Percentiles rank a stretch among this genome's conserved stretches.
These are phyloP conservation scores for Caenorhabditis tropicalis DNA, from an alignment of 1,140 invertebrate genomes.

Conservation along the genomic window DNA sequence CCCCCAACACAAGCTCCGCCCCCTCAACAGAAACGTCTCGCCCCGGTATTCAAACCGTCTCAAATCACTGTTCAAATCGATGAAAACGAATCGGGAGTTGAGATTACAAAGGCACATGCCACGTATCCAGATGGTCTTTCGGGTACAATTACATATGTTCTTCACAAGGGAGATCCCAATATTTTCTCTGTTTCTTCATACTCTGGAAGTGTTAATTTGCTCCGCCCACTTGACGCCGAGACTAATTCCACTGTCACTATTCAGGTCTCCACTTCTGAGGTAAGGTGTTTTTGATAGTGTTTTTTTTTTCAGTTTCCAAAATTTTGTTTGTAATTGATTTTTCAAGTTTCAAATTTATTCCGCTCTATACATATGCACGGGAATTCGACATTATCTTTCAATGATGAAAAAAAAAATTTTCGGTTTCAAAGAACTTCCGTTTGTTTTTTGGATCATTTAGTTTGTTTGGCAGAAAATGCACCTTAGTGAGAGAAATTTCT, in stretches of 20 bases:
- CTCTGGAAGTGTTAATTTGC: constrained; percentile 62
- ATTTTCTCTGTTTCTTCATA: constrained; percentile 58
- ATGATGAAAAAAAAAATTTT: too few species aligned
- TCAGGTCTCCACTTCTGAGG: constrained; percentile 63
- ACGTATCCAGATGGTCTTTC: constrained; percentile 63
- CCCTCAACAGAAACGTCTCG: constrained; percentile 54
- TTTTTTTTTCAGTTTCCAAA: neutral
- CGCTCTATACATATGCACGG: too few species aligned
- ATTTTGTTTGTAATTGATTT: too few species aligned
- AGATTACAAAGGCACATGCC: constrained; percentile 63
- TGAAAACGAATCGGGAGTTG: constrained; percentile 67
- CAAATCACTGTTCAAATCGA: constrained; percentile 63
- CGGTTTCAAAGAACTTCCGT: too few species aligned
- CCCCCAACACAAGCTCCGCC: neutral
- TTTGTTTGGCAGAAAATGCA: too few species aligned
- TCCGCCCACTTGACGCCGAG: constrained; percentile 68
- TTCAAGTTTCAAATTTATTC: too few species aligned
- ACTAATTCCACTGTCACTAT: constrained; percentile 57
- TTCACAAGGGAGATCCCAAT: constrained; percentile 62
- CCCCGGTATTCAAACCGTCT: constrained; percentile 64
- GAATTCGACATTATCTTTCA: too few species aligned
- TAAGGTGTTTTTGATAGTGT: neutral
- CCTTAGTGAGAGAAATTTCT: too few species aligned
- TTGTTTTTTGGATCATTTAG: too few species aligned
- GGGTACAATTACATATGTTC: constrained; percentile 64